Percentiles rank a stretch among this genome's conserved stretches.
phyloP scores from a whole-genome alignment of 2,797 vertebrate genomes.

The Hipposideros larvatus region DNA sequence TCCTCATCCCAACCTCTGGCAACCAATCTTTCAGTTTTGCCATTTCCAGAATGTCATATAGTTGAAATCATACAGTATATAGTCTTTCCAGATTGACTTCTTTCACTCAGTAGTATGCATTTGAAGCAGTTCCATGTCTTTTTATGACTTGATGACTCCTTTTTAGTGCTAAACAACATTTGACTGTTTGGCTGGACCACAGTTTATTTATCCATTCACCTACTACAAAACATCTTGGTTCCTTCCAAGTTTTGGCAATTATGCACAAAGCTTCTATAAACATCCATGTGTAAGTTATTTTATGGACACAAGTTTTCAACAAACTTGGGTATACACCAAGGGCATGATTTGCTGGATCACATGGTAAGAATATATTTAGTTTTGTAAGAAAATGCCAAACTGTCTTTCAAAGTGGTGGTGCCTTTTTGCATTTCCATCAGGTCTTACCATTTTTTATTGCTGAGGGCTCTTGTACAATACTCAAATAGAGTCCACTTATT shows the following conservation, averaged over 20 bases:
- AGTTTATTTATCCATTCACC: neutral
- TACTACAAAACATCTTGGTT: neutral
- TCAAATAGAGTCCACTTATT: neutral
- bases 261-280: neutral
- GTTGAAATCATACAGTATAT: neutral
- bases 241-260: neutral
- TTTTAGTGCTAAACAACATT: neutral
- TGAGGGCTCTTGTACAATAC: neutral
- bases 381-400: neutral
- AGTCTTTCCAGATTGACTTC: neutral
- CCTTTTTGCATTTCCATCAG: neutral
- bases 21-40: neutral
- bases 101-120: neutral
- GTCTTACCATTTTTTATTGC: neutral
- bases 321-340: neutral
- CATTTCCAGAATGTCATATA: neutral
- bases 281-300: neutral
- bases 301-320: neutral
- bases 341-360: neutral
- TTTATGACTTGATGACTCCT: neutral
- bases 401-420: neutral
- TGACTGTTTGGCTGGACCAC: neutral
- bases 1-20: neutral
- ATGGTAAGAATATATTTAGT: neutral
- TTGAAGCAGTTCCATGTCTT: neutral